Evolutionary conservation across 2,113 vertebrate species (phyloP).

Genomic region (Trichomycterus rosablanca): DNA sequence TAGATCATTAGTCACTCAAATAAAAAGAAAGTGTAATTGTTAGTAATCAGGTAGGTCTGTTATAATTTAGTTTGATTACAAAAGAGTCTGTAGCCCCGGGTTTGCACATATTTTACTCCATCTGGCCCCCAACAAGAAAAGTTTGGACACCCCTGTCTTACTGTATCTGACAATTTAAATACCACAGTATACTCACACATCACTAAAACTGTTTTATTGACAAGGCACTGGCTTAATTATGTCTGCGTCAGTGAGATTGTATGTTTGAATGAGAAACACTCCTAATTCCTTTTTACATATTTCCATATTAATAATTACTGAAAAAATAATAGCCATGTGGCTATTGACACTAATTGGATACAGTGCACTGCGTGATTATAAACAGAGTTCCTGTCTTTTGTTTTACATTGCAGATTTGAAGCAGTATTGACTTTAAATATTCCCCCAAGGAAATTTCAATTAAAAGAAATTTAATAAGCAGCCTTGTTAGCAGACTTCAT

Average conservation of each 20-base stretch:
- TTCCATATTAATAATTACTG: slow-evolving; percentile 51
- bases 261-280: too few species aligned
- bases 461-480: slow-evolving; percentile 43
- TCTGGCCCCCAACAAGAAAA: too few species aligned
- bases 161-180: background rate
- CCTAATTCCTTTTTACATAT: too few species aligned
- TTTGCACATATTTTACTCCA: too few species aligned
- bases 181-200: too few species aligned
- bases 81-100: too few species aligned
- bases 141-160: too few species aligned
- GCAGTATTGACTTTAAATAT: slow-evolving; percentile 37
- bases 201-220: background rate
- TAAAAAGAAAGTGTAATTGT: too few species aligned
- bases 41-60: too few species aligned
- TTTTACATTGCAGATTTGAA: slow-evolving; percentile 37
- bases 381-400: slow-evolving; percentile 18
- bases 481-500: slow-evolving; percentile 31
- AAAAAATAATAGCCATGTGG: slow-evolving; percentile 44
- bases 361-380: slow-evolving; percentile 53
- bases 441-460: slow-evolving; percentile 44
- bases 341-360: slow-evolving; percentile 59
- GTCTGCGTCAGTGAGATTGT: background rate
- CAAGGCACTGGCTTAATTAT: slow-evolving; percentile 14
- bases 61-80: too few species aligned
- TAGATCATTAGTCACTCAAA: too few species aligned